These are phyloP conservation scores for Trachymyrmex cornetzi DNA, from an alignment of 1,140 invertebrate species.

Conservation along the genomic window DNA sequence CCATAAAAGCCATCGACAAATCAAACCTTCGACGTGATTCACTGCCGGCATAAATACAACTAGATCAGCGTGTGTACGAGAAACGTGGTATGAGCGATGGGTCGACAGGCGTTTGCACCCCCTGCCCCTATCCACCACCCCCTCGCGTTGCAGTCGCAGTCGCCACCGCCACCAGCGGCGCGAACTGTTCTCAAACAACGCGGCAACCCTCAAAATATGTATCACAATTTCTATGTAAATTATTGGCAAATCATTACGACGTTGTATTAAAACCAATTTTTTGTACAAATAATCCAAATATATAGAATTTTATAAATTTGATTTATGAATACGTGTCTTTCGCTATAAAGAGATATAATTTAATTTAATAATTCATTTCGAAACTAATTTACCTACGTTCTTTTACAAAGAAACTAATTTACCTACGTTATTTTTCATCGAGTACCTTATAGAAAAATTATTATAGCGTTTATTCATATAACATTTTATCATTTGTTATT, in stretches of 20 bases:
- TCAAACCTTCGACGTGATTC: slow-evolving; percentile 86
- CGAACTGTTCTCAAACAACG: slow-evolving; percentile 51
- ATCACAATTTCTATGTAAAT: slow-evolving; percentile 37
- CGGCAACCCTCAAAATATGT: slow-evolving; percentile 53
- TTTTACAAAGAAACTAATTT: neutral
- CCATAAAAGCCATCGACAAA: slow-evolving; percentile 87
- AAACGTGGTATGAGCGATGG: slow-evolving; percentile 84
- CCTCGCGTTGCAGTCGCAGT: neutral
- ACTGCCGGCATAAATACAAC: slow-evolving; percentile 86
- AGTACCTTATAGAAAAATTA: neutral
- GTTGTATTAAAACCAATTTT: neutral
- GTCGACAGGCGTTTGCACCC: slow-evolving; percentile 77
- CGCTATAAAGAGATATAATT: neutral
- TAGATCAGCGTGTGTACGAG: slow-evolving; percentile 85
- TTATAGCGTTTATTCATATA: neutral
- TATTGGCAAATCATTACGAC: slow-evolving; percentile 17
- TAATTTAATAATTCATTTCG: neutral
- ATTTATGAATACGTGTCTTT: neutral
- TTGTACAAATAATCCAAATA: neutral
- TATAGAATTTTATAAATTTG: neutral
- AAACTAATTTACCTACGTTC: neutral
- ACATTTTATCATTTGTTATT: neutral
- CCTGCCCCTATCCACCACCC: slow-evolving; percentile 54
- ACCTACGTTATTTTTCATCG: neutral
- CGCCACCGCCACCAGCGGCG: neutral